Base-by-base conservation (phyloP, 2,113 vertebrate species). In the western clawed frog (Xenopus tropicalis) region DNA sequence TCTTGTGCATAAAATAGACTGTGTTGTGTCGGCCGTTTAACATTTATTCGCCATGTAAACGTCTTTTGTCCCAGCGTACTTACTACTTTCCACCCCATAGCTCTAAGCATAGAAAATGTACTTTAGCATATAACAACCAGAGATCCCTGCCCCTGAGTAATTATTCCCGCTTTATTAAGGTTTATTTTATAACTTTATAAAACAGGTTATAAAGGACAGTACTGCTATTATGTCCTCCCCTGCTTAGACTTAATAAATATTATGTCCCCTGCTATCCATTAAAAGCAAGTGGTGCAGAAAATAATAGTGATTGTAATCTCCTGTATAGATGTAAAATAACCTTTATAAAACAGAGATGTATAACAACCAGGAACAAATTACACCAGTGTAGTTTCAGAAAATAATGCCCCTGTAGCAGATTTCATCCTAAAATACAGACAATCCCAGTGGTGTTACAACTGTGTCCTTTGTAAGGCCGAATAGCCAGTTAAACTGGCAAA, bases 361-460 rank as follows among this genome's bases (percentile, higher is more conserved):
- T 83, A 86, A 84, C 82, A 83, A 83, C 79, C 80, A 82, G 72
- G 82, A 84, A 83, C 78, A 84, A 88, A 86, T 86, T 85, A 83
- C 79, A 78, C 74, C 83, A 44, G 79, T 82, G 71, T 76, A 77
- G 77, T 85, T 79, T 83, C 86, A 86, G 82, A 84, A 87, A 90
- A 89, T 42, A 82, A 79, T 82, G 68, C n/a, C 74, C 75, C 86
- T 86, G 83, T 84, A 86, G 83, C 59, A 79, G 67, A 70, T 83
- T 88, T 79, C 80, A 21, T 84, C 78, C 83, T 82, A 70, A 74
- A 80, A 74, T 43, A 69, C 70, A 82, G 80, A 77, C 77, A 72
- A 83, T 82, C 80, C 78, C 72, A 66, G 78, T 71, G 80, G 83
- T 81, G 59, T 57, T 72, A 72, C 76, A 58, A 58, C 56, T 68